Conservation (phyloP, 2,113 vertebrate genomes). For the Bos javanicus region DNA sequence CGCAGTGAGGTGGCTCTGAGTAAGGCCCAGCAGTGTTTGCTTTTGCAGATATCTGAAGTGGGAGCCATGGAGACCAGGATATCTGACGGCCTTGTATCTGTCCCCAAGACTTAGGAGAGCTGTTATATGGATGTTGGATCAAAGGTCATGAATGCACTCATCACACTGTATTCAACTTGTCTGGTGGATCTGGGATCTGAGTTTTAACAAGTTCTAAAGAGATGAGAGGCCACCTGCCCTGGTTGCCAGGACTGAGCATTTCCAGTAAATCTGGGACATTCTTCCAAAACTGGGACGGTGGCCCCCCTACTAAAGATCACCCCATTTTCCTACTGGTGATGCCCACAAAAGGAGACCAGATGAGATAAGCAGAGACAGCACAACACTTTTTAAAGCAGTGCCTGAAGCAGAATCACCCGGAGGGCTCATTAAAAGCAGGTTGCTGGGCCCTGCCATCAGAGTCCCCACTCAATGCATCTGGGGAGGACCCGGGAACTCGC, state of each 20-base stretch:
- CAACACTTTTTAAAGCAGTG: not conserved
- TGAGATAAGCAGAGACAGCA: not conserved
- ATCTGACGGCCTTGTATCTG: not conserved
- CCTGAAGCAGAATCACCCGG: not conserved
- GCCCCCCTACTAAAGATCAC: not conserved
- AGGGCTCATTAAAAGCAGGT: not conserved
- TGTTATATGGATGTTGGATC: not conserved
- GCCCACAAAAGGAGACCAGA: not conserved
- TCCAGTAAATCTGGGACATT: not conserved
- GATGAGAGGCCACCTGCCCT: not conserved
- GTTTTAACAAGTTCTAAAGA: not conserved
- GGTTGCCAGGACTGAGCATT: not conserved
- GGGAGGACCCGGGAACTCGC: not conserved
- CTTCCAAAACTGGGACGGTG: not conserved
- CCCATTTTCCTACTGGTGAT: not conserved
- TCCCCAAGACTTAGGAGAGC: not conserved
- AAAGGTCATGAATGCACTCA: not conserved
- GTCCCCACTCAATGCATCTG: not conserved
- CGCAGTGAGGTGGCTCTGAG: not conserved
- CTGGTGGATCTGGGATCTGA: not conserved
- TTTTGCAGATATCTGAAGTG: not conserved
- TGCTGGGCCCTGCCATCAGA: accelerated
- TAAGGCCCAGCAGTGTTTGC: not conserved
- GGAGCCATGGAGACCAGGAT: not conserved
- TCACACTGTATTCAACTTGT: not conserved